Evolutionary conservation across 2,888 invertebrate species (phyloP).

Genomic region (Pollenia amentaria): DNA sequence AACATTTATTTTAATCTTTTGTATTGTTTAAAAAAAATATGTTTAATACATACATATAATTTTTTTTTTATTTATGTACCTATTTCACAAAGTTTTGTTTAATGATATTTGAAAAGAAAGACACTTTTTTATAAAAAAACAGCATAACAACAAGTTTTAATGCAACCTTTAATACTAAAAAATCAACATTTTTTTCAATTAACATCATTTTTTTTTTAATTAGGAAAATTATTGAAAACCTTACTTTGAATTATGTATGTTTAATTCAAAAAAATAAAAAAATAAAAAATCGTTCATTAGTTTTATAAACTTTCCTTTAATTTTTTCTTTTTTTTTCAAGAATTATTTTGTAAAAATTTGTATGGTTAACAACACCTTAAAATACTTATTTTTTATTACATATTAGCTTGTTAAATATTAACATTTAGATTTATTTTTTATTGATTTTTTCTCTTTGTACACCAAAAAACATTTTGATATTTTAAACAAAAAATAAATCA

Average conservation of each 20-base stretch:
- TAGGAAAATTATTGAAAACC: constrained; percentile 41
- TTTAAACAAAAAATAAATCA: constrained; percentile 19
- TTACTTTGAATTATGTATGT: constrained; percentile 54
- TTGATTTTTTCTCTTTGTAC: constrained; percentile 28
- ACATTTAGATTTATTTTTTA: constrained; percentile 23
- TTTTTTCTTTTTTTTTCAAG: constrained; percentile 27
- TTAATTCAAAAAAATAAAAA: no score
- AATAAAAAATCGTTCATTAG: constrained; percentile 27
- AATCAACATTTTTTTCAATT: not conserved
- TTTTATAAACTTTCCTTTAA: constrained; percentile 35
- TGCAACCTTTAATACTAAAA: not conserved
- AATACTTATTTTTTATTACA: constrained; percentile 38
- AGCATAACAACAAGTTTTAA: not conserved
- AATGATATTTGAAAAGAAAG: constrained; percentile 41
- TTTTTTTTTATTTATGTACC: not conserved
- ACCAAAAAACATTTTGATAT: constrained; percentile 31
- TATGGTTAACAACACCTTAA: constrained; percentile 47
- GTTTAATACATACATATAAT: not conserved
- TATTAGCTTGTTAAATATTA: constrained; percentile 45
- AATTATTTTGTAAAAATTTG: constrained; percentile 7
- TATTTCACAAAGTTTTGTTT: constrained; percentile 23
- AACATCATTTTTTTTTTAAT: constrained; percentile 16
- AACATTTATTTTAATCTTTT: not conserved
- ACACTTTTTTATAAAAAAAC: constrained; percentile 26
- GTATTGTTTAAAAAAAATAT: not conserved